Conservation (phyloP, 2,113 vertebrate species). For the Spheniscus mendiculus region DNA sequence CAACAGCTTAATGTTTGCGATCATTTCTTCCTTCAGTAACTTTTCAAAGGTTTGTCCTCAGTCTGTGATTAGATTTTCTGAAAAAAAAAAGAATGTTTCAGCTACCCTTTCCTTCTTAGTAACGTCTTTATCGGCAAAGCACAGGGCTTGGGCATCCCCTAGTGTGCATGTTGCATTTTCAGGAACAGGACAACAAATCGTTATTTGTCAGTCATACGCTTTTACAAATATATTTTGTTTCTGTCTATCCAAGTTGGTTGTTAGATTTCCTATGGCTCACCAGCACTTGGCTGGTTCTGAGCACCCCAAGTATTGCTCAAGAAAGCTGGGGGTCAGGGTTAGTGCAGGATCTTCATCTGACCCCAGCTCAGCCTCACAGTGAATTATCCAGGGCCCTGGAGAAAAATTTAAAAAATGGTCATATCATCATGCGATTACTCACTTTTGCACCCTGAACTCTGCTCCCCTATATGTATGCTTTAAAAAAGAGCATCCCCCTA, state of each 20-base stretch:
- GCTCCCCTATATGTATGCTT: not conserved
- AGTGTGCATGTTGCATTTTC: not conserved
- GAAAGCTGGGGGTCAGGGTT: not conserved
- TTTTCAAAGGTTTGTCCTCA: not conserved
- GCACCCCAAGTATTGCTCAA: not conserved
- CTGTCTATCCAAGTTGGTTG: not conserved
- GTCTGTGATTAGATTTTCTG: not conserved
- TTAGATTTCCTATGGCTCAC: not conserved
- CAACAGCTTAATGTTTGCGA: not conserved
- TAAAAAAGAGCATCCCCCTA: not conserved
- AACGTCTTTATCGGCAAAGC: not conserved
- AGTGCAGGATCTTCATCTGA: not conserved
- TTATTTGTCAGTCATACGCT: not conserved
- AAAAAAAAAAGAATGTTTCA: not conserved
- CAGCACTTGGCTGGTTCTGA: not conserved
- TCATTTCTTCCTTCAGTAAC: not conserved
- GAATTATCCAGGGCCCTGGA: not conserved
- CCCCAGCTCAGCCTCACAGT: not conserved
- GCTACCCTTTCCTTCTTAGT: not conserved
- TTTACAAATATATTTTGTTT: not conserved
- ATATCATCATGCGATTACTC: fast-evolving
- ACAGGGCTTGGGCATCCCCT: not conserved
- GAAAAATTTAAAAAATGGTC: not conserved
- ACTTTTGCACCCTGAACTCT: not conserved
- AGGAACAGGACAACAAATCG: not conserved